Base-by-base conservation (phyloP, 2,888 invertebrate genomes). In the Amblyteles armatorius region DNA sequence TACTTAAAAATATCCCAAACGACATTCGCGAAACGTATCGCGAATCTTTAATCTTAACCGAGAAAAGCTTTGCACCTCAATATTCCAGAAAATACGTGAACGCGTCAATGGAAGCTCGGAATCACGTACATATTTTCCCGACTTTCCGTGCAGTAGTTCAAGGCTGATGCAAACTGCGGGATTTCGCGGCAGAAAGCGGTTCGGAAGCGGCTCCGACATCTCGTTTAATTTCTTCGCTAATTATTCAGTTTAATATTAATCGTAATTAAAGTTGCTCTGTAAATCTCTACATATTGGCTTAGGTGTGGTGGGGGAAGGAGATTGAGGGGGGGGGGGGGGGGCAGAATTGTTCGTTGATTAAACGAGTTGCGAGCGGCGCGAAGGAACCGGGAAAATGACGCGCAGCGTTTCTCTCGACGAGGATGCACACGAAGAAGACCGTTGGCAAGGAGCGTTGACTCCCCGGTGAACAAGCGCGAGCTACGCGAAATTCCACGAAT, bases 401-500 rank as follows among this genome's bases (percentile, higher is more conserved):
- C 52, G 52, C 11, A 40, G 40, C 11, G 13, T 44, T 44, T 44
- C 13, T 44, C 44, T 16, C 0, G 16, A 52, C 52, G 52, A 0
- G 52, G 16, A 26, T 26, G 50, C 29, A 44, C 52, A 0, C 48
- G 33, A 33, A 11, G 57, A 50, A 63, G 69, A 71, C 67, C 40
- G 76, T 29, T 22, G 44, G 29, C 60, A 48, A 73, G 79, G 88
- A 87, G 84, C 88, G 85, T 90, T 89, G 89, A 90, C 90, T 90
- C n/a, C 50, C 79, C 81, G 69, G 55, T 68, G 69, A 26, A 72
- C 67, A 52, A 81, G 81, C 81, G 76, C 86, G 87, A 88, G 88
- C 86, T 82, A 83, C 74, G 72, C 82, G 83, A 86, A 87, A 91
- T 91, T 91, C 91, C 90, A 87, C 88, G 90, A 91, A 91, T 91